Evolutionary conservation across 2,113 vertebrate species (phyloP), one percentile per base, ranked within the genome.

Genomic region (Carlito syrichta): DNA sequence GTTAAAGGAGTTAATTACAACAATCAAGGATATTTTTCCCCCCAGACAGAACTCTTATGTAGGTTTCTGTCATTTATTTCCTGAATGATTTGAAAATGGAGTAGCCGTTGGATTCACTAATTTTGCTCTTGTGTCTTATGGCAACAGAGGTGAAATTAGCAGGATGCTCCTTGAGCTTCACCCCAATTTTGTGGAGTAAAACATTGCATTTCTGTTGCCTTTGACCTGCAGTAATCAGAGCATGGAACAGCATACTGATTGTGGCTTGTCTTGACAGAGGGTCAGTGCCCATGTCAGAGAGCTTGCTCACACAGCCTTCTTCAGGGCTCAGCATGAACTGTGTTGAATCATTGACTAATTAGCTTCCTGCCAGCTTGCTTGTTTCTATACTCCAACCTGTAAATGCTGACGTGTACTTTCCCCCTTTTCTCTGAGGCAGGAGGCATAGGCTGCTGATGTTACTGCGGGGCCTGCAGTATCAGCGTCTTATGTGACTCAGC

Each of bases 321-420:
- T 83, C n/a, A 92, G 68, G 79, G 69, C 89, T 93, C 69, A n/a
- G 83, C 35, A 32, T 50, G 71, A 82, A 74, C 25, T 83, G 62
- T 69, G 50, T 89, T 96, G 93, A 95, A 81, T 88, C 95, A 78
- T 25, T 79, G 86, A 54, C 86, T 87, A 73, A 43, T 94, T 78
- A 86, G 43, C 86, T 91, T 94, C 86, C 66, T 62, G 91, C 27
- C 85, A 73, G 76, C 81, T 78, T 96, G 43, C 32, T 6, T 81
- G 91, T 92, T 91, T 89, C 89, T 86, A 12, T 50, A 52, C 50
- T 66, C 91, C 4, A 91, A 40, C 68, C 63, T 82, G 23, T 92
- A 89, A 89, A 86, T 82, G 13, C 60, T 13, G 11, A 58, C 48
- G 30, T 0, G 9, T n/a, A 73, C 48, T 92, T 96, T 96, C 62